These are phyloP conservation scores for Crax fasciolata DNA, from an alignment of 2,797 vertebrate genomes.

Conservation along the genomic window DNA sequence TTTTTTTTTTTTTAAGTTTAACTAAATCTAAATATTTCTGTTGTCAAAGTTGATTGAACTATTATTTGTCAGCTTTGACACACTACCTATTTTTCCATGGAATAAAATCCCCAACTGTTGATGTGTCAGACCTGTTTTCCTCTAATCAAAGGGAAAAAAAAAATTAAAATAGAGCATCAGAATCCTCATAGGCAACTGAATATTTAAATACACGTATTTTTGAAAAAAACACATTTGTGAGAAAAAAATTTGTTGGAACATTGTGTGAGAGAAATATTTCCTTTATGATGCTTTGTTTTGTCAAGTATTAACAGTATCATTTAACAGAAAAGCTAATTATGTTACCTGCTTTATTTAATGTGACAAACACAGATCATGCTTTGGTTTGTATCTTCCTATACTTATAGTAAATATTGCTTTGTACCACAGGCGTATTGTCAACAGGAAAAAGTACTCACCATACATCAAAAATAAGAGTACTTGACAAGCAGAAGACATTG, in stretches of 20 bases:
- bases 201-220: not conserved
- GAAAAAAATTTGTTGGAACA: not conserved
- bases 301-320: not conserved
- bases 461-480: not conserved
- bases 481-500: conserved; percentile 6
- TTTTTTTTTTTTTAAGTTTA: not conserved
- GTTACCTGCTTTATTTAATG: not conserved
- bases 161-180: too few relatives aligned
- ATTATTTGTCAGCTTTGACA: not conserved
- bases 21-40: not conserved
- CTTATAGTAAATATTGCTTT: not conserved
- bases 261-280: not conserved
- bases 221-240: not conserved
- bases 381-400: conserved; percentile 2
- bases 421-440: not conserved
- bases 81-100: not conserved
- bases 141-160: not conserved
- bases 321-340: not conserved
- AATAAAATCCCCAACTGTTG: not conserved
- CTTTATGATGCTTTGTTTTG: not conserved
- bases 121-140: not conserved
- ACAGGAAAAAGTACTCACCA: not conserved
- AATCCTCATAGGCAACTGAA: not conserved
- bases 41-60: not conserved
- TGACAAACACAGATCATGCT: not conserved